A percentile compares a stretch with the other conserved stretches of the same genome.
phyloP scores from a whole-genome alignment of 2,113 vertebrate species.

The Heterochromis multidens region DNA sequence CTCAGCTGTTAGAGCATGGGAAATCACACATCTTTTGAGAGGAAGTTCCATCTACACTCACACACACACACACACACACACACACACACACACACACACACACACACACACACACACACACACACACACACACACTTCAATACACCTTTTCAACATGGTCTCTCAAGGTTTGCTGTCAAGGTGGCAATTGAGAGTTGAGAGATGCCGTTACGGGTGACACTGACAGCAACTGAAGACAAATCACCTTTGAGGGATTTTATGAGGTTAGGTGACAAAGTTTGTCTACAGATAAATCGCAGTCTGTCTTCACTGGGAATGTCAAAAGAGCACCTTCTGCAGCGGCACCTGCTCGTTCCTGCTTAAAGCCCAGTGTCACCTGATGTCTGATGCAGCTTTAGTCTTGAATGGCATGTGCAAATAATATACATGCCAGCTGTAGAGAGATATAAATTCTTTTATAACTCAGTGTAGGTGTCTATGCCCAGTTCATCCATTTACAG shows the following conservation, averaged over 20 bases:
- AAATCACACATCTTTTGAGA: constrained; percentile 61
- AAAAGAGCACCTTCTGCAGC: neutral
- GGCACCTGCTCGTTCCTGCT: neutral
- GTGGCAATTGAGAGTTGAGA: neutral
- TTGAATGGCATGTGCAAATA: neutral
- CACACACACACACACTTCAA: neutral
- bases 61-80: constrained; percentile 10
- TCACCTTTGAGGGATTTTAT: constrained; percentile 13
- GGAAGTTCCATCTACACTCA: constrained; percentile 59
- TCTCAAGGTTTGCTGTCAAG: neutral
- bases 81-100: constrained; percentile 23
- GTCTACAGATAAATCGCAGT: constrained; percentile 15
- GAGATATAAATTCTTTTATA: neutral
- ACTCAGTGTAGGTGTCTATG: neutral
- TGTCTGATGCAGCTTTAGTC: neutral
- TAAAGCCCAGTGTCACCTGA: neutral
- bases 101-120: constrained; percentile 10
- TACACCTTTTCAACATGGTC: neutral
- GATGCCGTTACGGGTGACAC: neutral
- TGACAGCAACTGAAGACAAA: neutral
- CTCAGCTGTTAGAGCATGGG: constrained; percentile 53
- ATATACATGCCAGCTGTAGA: neutral
- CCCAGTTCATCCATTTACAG: neutral
- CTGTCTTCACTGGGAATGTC: neutral
- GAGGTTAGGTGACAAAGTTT: constrained; percentile 15